Evolutionary conservation across 1,140 invertebrate genomes (phyloP).

Genomic region (Acromyrmex heyeri): DNA sequence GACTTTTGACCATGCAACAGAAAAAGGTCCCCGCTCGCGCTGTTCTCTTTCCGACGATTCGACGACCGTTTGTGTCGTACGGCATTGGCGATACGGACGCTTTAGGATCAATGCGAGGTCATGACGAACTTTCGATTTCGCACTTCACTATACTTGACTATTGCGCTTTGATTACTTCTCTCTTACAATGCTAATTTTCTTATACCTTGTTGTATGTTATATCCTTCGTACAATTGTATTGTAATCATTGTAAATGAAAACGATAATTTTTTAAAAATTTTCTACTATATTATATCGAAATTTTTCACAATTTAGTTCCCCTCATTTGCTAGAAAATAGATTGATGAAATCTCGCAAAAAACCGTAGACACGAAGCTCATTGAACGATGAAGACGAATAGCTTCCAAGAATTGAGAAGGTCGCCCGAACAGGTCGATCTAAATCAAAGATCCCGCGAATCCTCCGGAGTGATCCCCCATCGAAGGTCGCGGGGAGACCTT

Average conservation of each 20-base stretch:
- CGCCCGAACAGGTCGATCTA: constrained; percentile 71
- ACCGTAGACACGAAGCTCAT: constrained; percentile 44
- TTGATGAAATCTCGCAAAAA: constrained; percentile 56
- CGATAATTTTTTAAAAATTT: background rate
- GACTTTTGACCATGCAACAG: constrained; percentile 83
- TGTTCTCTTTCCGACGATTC: constrained; percentile 45
- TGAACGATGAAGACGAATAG: constrained; percentile 71
- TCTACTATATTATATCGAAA: background rate
- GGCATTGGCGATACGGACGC: constrained; percentile 15
- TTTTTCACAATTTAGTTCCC: background rate
- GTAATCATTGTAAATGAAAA: background rate
- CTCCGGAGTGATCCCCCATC: constrained; percentile 55
- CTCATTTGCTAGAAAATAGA: constrained; percentile 51
- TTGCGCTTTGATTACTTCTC: too few species aligned
- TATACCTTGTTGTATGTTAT: background rate
- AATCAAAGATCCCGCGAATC: constrained; percentile 75
- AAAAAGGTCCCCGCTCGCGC: constrained; percentile 68
- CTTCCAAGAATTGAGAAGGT: constrained; percentile 63
- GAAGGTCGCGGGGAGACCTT: constrained; percentile 66
- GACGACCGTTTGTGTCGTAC: constrained; percentile 60
- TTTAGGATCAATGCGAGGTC: constrained; percentile 38
- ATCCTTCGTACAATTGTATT: background rate
- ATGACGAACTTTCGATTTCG: constrained; percentile 39
- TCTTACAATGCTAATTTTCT: background rate
- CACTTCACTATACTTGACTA: background rate